Base-by-base conservation (phyloP, 2,113 vertebrate genomes). In the Antechinus flavipes region DNA sequence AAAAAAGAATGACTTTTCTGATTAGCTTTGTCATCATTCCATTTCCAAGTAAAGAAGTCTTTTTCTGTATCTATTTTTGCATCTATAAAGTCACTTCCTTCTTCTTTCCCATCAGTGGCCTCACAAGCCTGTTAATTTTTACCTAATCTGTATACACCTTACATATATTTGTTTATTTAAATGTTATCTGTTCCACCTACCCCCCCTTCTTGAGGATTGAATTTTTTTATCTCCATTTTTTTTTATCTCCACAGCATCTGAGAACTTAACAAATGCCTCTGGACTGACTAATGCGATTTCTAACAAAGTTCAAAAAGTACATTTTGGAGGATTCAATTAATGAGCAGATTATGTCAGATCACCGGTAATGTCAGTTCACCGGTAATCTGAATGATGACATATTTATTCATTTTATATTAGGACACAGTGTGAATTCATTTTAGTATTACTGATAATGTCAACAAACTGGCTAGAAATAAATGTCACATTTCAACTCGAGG, bases 21-120 rank as follows among this genome's bases (percentile, higher is more conserved):
- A 42, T 84, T 84, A 42, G 19, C 30, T 84, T 84, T n/a, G n/a
- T 84, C 14, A n/a, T 35, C 9, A 68, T 3, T 76, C 68, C 68
- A 76, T 76, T 76, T 76, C 12, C 35, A 42, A 84, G n/a, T 84
- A 84, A n/a, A 16, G 42, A 95, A 94, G 53, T 90, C 19, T 16
- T 25, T 7, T 26, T 19, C 1, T 90, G 52, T 14, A 2, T 89
- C n/a, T 22, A 46, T 91, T 14, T 93, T 95, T 95, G 92, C 76
- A 93, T 96, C 22, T 84, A 7, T 90, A 95, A 98, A 93, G 90
- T 94, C 91, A 90, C 54, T 84, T 46, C 3, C 52, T 91, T 91
- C 89, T 94, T 46, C 50, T 16, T 84, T 84, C 68, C 16, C n/a
- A 84, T 19, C 61, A n/a, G 7, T 76, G 35, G 14, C 14, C 11